Base-by-base conservation (phyloP, 64 coral and sea anemone species). In the Pocillopora verrucosa region DNA sequence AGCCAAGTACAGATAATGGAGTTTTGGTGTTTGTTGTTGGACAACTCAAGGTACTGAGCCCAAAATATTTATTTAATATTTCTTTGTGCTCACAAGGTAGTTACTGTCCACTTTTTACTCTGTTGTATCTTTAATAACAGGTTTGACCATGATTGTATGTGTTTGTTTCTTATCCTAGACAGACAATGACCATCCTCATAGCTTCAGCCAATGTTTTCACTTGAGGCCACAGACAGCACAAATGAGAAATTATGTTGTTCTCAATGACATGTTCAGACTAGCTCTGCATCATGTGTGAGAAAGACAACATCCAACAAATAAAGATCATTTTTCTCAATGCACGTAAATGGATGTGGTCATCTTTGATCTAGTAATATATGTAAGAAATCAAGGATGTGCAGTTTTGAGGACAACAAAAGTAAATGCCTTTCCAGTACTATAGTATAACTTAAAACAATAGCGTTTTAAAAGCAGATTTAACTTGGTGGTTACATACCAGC, bases 11-110 rank as follows among this genome's bases (percentile, higher is more conserved):
- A 13, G 45, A 88, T 2, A 68, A 34, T 76, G 90, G 92, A 67
- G 87, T 98, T 10, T 12, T 98, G 34, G 89, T 94, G 16, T 89
- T 90, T 80, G 88, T 94, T 51, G 16, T 98, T 74, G 96, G 96
- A 13, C 96, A 98, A 74, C 90, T 98, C 15, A 98, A 98, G 93
- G 96, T 98, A 88, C 30, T 20, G 20, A 77, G 6, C 41, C 7
- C 7, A 51, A 51, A 51, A 0, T 7, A 51, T 51, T 51, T 51
- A 7, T 51, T 7, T 51, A 30, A 30, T 51, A 51, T 51, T 51
- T 51, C 41, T 51, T 51, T 51, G 41, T 51, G 41, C 7, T 7
- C 3, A 7, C 41, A 51, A 51, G 41, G 41, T 51, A 51, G 7
- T 51, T 51, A 51, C 41, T 7, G 7, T 51, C 41, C 41, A 51